These are phyloP conservation scores for Phaedon cochleariae DNA, from an alignment of 2,888 invertebrate species.

Conservation along the genomic window DNA sequence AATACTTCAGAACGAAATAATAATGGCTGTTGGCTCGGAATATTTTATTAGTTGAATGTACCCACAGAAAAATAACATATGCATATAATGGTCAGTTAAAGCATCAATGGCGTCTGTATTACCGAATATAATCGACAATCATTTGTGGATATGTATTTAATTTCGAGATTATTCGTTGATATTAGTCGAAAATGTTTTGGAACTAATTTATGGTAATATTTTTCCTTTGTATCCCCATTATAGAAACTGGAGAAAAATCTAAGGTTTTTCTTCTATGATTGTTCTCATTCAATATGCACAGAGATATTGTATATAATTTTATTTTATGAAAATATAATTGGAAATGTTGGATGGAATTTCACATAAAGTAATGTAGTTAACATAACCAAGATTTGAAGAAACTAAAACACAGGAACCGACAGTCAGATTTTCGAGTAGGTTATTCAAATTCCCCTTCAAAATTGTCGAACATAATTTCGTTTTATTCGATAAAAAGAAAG, in stretches of 20 bases:
- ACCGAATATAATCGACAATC: slow-evolving; percentile 31
- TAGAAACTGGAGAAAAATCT: not conserved
- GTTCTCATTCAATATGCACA: too few species aligned
- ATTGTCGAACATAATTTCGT: too few species aligned
- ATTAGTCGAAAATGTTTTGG: slow-evolving; percentile 14
- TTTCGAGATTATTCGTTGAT: slow-evolving; percentile 26
- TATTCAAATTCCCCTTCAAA: too few species aligned
- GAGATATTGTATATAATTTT: too few species aligned
- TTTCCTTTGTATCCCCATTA: not conserved
- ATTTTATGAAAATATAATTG: too few species aligned
- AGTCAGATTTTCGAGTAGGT: too few species aligned
- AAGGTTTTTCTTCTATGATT: not conserved
- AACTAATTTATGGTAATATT: slow-evolving; percentile 23
- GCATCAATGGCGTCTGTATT: slow-evolving; percentile 34
- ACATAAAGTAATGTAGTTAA: too few species aligned
- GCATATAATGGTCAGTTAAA: slow-evolving; percentile 38
- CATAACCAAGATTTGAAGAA: too few species aligned
- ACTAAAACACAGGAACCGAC: too few species aligned
- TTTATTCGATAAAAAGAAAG: too few species aligned
- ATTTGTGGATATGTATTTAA: slow-evolving; percentile 29
- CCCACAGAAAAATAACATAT: slow-evolving; percentile 39
- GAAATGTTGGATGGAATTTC: too few species aligned
- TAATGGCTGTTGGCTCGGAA: not conserved
- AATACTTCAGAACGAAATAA: not conserved
- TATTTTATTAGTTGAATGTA: slow-evolving; percentile 26